A percentile compares a stretch with the other conserved stretches of the same genome.
These are phyloP conservation scores for Zaprionus lineosus DNA, from an alignment of 2,888 invertebrate species.

Conservation along the genomic window DNA sequence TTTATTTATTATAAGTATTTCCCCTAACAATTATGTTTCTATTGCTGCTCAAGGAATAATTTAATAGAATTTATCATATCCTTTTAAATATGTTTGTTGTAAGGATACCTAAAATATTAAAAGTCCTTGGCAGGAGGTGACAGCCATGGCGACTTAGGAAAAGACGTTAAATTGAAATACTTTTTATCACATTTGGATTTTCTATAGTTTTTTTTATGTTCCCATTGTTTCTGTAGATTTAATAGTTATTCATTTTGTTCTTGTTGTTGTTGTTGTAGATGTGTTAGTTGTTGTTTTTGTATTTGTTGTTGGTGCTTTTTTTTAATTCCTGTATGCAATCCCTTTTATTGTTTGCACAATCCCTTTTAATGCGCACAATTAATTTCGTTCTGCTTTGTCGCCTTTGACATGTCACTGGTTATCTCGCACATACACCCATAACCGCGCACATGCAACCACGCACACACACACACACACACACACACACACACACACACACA, in stretches of 20 bases:
- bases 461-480: conserved; percentile 5
- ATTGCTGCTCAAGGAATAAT: too few species aligned
- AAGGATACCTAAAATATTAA: too few species aligned
- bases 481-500: not conserved
- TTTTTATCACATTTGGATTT: conserved; percentile 64
- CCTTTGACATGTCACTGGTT: conserved; percentile 52
- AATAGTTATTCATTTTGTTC: too few species aligned
- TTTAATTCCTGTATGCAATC: conserved; percentile 38
- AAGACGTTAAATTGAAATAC: conserved; percentile 54
- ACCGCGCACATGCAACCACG: conserved; percentile 2
- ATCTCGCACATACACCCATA: conserved; percentile 19
- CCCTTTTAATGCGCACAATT: conserved; percentile 75
- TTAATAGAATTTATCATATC: too few species aligned
- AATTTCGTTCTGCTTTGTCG: conserved; percentile 76
- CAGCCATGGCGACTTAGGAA: conserved; percentile 28
- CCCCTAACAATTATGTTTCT: too few species aligned
- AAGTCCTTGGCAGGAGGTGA: not conserved
- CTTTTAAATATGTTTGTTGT: too few species aligned
- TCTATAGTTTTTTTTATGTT: conserved; percentile 12
- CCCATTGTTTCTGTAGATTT: not conserved
- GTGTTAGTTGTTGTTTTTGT: too few species aligned
- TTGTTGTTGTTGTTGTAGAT: not conserved
- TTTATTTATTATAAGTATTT: too few species aligned
- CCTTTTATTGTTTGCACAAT: conserved; percentile 68
- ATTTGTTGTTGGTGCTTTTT: not conserved